phyloP scores from a whole-genome alignment of 1,140 invertebrate species.

The Solen grandis region DNA sequence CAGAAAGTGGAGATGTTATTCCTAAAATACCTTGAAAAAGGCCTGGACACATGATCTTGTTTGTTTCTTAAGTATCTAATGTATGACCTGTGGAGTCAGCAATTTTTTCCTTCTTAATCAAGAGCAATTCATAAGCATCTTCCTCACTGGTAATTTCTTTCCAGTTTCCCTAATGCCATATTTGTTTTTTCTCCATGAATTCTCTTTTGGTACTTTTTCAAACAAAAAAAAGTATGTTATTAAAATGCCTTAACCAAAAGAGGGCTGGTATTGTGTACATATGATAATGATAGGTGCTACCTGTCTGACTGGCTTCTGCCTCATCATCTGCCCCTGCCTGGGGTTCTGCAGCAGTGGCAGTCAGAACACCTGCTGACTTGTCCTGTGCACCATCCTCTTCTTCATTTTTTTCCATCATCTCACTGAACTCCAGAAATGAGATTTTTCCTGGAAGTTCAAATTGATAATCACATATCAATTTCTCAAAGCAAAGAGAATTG shows the following conservation, averaged over 20 bases:
- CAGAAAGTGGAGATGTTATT: no score
- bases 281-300: background rate
- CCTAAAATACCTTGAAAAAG: no score
- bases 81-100: no score
- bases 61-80: no score
- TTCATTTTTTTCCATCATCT: conserved; percentile 53
- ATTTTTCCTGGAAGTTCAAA: conserved; percentile 59
- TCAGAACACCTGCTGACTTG: conserved; percentile 4
- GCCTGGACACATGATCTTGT: no score
- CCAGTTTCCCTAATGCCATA: no score
- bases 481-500: no score
- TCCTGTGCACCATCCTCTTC: conserved; percentile 12
- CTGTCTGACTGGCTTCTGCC: no score
- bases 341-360: conserved; percentile 83
- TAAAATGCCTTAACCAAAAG: background rate
- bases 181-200: background rate
- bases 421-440: conserved; percentile 62
- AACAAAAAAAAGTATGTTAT: background rate
- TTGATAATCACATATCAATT: no score
- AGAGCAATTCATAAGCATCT: no score
- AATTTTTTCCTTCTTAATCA: no score
- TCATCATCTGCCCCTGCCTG: conserved; percentile 97
- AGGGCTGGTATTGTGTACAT: background rate
- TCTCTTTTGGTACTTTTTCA: background rate
- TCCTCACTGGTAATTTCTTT: no score